These are phyloP conservation scores for Microchrysa polita DNA, from an alignment of 2,888 invertebrate genomes.

Conservation along the genomic window DNA sequence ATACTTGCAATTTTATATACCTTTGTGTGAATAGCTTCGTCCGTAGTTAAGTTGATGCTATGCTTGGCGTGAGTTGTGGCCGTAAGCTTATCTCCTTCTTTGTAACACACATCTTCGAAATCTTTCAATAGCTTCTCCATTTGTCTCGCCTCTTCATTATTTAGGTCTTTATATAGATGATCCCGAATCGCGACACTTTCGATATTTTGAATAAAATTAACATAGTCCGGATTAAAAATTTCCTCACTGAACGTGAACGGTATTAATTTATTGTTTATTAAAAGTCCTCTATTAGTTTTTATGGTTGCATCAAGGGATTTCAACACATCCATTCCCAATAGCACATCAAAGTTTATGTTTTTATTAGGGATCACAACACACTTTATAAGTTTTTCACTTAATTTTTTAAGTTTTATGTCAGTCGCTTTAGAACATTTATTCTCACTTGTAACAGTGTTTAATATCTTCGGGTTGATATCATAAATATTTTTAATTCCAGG, in stretches of 20 bases:
- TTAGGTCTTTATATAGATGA: background rate
- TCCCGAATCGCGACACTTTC: background rate
- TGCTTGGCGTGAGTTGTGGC: too few relatives aligned
- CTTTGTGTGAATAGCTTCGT: slow-evolving; percentile 10
- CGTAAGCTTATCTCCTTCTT: too few relatives aligned
- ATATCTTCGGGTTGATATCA: background rate
- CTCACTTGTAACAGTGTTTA: background rate
- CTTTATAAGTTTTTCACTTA: background rate
- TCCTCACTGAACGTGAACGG: too few relatives aligned
- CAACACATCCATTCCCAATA: slow-evolving; percentile 13
- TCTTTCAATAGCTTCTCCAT: background rate
- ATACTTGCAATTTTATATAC: too few relatives aligned
- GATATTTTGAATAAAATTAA: too few relatives aligned
- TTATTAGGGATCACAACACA: slow-evolving; percentile 8
- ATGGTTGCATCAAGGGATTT: background rate
- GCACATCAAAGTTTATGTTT: slow-evolving; percentile 13
- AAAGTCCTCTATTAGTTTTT: slow-evolving; percentile 11
- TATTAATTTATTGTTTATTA: slow-evolving; percentile 4
- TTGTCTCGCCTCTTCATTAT: background rate
- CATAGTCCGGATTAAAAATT: slow-evolving; percentile 4
- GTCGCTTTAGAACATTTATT: background rate
- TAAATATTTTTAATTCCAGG: background rate
- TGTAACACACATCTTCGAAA: slow-evolving; percentile 12
- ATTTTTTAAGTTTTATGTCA: background rate
- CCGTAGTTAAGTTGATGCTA: background rate